Percentiles rank a stretch among this genome's conserved stretches.
phyloP scores from a whole-genome alignment of 2,797 vertebrate species.

The Phrynocephalus forsythii region DNA sequence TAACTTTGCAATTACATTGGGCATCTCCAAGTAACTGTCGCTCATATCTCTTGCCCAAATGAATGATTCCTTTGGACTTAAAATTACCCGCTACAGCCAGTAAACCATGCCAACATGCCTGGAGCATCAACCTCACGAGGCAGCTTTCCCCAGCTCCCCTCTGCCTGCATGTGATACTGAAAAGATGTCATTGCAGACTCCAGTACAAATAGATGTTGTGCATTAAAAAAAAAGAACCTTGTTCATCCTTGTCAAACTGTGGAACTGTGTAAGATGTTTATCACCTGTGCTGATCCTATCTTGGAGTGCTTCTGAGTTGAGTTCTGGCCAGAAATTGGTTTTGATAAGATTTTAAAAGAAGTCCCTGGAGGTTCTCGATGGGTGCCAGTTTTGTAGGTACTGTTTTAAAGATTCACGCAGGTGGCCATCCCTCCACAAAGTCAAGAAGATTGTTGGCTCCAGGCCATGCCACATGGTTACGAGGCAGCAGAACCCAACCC shows the following conservation, averaged over 20 bases:
- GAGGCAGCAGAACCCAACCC: too few species aligned
- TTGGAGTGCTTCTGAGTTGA: background rate
- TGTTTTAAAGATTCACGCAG: too few species aligned
- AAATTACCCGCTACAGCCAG: slow-evolving; percentile 1
- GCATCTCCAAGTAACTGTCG: too few species aligned
- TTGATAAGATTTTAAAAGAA: background rate
- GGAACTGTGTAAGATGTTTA: accelerated
- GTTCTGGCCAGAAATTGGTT: background rate
- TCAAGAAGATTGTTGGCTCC: too few species aligned
- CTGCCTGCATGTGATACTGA: slow-evolving; percentile 1
- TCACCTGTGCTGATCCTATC: accelerated
- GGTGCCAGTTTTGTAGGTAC: too few species aligned
- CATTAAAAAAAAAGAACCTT: background rate
- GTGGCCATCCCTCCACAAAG: too few species aligned
- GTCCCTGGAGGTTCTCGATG: too few species aligned
- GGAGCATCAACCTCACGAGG: background rate
- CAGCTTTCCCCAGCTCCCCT: background rate
- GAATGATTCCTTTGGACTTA: background rate
- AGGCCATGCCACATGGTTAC: background rate
- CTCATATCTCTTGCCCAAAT: background rate
- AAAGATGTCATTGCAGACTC: slow-evolving; percentile 1
- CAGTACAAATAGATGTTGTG: background rate
- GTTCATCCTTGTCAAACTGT: accelerated
- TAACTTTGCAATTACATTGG: too few species aligned
- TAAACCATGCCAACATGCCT: background rate